phyloP scores from a whole-genome alignment of 2,113 vertebrate genomes.

The Corynorhinus townsendii region DNA sequence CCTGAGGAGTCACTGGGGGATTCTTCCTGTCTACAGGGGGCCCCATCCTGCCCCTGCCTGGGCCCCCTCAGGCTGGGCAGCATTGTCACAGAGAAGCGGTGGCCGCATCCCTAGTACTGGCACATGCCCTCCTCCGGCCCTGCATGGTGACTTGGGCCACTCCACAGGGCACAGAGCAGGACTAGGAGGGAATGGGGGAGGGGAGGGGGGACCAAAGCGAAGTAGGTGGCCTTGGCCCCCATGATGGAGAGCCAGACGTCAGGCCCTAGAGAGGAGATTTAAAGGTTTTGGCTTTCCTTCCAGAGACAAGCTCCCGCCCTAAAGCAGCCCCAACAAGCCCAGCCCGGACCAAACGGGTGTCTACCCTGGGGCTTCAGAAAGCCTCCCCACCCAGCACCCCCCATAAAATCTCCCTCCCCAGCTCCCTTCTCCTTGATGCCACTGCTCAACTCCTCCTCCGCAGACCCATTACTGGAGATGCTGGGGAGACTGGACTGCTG shows the following conservation, averaged over 20 bases:
- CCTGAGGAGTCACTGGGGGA: background rate
- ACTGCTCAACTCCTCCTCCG: background rate
- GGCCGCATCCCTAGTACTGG: background rate
- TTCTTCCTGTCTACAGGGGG: background rate
- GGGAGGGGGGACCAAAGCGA: background rate
- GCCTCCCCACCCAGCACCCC: rapidly evolving
- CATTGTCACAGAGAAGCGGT: background rate
- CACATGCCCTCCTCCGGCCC: background rate
- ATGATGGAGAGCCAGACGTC: background rate
- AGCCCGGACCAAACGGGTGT: background rate
- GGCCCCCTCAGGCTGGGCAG: background rate
- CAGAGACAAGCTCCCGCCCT: background rate
- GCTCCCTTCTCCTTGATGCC: background rate
- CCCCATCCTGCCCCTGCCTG: background rate
- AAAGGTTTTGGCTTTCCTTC: background rate
- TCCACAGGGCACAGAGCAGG: background rate
- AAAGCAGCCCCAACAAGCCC: background rate
- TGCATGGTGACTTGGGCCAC: background rate
- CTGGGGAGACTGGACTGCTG: background rate
- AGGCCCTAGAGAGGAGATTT: background rate
- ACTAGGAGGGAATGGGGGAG: background rate
- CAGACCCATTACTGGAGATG: background rate
- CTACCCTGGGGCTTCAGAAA: background rate
- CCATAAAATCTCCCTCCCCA: background rate
- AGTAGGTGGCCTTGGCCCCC: background rate